Conservation (phyloP, 2,888 invertebrate species). For the Elgonia sp. region DNA sequence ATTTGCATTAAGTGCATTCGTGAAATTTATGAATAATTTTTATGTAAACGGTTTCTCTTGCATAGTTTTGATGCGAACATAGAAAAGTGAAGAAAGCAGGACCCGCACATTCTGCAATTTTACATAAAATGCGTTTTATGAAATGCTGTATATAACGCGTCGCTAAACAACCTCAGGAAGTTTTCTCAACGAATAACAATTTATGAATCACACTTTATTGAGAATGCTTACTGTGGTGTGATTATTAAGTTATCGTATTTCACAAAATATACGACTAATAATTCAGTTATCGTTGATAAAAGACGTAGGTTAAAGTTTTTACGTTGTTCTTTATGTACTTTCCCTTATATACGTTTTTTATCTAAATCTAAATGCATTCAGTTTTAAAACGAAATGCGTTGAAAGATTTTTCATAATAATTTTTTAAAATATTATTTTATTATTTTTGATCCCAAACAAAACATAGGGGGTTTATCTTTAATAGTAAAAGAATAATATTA, state of each 20-base stretch:
- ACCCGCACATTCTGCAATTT: slow-evolving; percentile 39
- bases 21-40: slow-evolving; percentile 38
- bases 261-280: slow-evolving; percentile 3
- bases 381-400: too few species aligned
- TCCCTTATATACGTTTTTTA: background rate
- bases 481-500: too few species aligned
- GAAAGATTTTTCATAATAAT: too few species aligned
- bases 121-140: slow-evolving; percentile 46
- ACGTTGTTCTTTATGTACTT: background rate
- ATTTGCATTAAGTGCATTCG: slow-evolving; percentile 28
- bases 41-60: slow-evolving; percentile 19
- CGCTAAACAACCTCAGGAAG: background rate
- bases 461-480: too few species aligned
- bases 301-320: background rate
- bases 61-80: background rate
- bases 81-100: slow-evolving; percentile 22
- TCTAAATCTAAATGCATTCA: too few species aligned
- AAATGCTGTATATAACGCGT: slow-evolving; percentile 27
- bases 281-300: background rate
- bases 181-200: slow-evolving; percentile 20
- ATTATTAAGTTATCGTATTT: slow-evolving; percentile 24
- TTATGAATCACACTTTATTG: slow-evolving; percentile 9
- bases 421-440: too few species aligned
- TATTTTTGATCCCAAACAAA: too few species aligned
- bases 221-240: slow-evolving; percentile 19